phyloP scores from a whole-genome alignment of 2,113 vertebrate genomes.

The Malurus elegans region DNA sequence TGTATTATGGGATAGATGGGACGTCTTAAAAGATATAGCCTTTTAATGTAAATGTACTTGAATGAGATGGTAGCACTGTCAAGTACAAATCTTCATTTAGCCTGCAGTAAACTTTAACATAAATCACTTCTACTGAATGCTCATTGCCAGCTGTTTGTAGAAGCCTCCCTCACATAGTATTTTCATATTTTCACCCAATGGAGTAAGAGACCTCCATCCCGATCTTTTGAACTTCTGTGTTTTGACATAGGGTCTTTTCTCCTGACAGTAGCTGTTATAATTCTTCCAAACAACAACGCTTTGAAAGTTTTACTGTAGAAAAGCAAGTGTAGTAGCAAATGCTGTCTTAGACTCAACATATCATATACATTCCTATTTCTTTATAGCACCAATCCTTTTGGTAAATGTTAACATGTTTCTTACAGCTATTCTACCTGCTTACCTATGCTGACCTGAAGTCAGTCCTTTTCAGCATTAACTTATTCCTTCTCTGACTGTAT shows the following conservation, averaged over 20 bases:
- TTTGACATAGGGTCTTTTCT: background rate
- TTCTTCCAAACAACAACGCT: background rate
- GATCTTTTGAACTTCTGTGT: background rate
- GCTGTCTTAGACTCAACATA: background rate
- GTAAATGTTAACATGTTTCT: background rate
- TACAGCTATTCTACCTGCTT: background rate
- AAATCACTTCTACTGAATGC: background rate
- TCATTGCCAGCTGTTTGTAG: background rate
- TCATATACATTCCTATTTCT: background rate
- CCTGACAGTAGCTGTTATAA: background rate
- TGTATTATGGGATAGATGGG: background rate
- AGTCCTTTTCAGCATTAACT: background rate
- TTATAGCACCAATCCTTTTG: background rate
- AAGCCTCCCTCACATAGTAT: background rate
- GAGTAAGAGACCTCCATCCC: background rate
- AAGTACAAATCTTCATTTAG: background rate
- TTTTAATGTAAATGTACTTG: background rate
- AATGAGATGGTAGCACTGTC: background rate
- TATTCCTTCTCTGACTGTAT: background rate
- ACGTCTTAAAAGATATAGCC: background rate
- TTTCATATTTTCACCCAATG: background rate
- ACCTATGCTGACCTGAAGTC: background rate
- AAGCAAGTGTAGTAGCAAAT: background rate
- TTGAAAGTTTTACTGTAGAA: background rate
- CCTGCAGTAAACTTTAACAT: background rate